Evolutionary conservation across 1,140 invertebrate genomes (phyloP), one percentile per base, ranked within the genome.

Genomic region (Manduca sexta): DNA sequence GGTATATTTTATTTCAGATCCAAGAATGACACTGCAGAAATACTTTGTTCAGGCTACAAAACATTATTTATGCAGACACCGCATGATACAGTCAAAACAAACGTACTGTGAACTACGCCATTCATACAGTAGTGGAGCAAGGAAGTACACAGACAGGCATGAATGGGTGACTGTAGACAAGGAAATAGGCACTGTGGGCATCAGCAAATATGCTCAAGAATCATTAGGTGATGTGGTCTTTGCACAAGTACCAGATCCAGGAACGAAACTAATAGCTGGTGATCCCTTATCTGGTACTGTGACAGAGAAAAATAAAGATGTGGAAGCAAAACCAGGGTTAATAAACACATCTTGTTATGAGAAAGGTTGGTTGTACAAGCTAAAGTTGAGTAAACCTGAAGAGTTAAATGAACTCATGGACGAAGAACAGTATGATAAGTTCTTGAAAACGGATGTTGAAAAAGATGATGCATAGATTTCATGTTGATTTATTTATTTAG

Each of bases 331-430:
- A 59, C 97, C 97, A 3, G 91, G 88, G 1, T 81, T 98, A 35
- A 94, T 99, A 38, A 99, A 99, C 80, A 89, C 91, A 38, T 96
- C 94, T 0, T 97, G 95, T 82, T 98, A 97, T 80, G 93, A 96
- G n/a, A 90, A 99, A 80, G 97, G 95, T 41, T 99, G 97, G 97
- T 85, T 99, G 3, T 98, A 96, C 71, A 98, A 98, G 88, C 69
- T 99, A 7, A 91, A 95, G 71, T 69, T 98, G 10, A 87, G 88
- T 8, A 90, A 96, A 59, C 85, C 87, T 17, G 88, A 90, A 12
- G 96, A 99, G 85, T 56, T 97, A 3, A 89, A 94, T 12, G 84
- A 86, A 46, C 88, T 99, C 3, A 97, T 99, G 95, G 89, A 91
- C 56, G 95, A 98, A 86, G 88, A 91, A 15, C 86, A 92, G 39